Percentiles rank a stretch among this genome's conserved stretches.
Conservation (phyloP, 2,888 invertebrate species). For the Acronicta aceris region DNA sequence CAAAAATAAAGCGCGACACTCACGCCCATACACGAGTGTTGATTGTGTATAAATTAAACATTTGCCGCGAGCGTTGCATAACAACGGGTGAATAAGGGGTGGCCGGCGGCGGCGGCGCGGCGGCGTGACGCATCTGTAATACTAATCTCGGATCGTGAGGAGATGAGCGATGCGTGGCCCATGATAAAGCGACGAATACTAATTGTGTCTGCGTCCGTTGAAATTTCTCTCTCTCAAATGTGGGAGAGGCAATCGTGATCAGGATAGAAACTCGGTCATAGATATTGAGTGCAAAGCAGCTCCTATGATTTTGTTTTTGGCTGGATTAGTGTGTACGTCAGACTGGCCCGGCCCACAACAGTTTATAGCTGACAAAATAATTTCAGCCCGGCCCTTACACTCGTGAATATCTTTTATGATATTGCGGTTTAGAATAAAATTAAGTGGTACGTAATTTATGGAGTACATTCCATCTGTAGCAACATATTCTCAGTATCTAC, state of each 20-base stretch:
- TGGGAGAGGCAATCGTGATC: background rate
- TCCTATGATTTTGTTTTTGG: too few species aligned
- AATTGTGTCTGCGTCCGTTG: slow-evolving; percentile 21
- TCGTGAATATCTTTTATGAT: too few species aligned
- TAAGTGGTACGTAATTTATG: too few species aligned
- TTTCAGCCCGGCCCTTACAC: too few species aligned
- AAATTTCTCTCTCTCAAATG: slow-evolving; percentile 17
- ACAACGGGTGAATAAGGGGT: slow-evolving; percentile 44
- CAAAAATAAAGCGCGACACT: background rate
- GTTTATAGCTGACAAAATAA: too few species aligned
- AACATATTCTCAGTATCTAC: too few species aligned
- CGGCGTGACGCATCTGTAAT: slow-evolving; percentile 37
- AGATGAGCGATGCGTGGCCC: slow-evolving; percentile 40
- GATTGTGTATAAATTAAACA: slow-evolving; percentile 27
- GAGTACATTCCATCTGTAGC: too few species aligned
- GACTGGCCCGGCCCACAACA: too few species aligned
- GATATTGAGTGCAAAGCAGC: too few species aligned
- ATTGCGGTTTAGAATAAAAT: too few species aligned
- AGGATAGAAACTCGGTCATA: background rate
- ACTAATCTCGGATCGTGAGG: slow-evolving; percentile 45
- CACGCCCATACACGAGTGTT: slow-evolving; percentile 2
- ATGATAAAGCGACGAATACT: slow-evolving; percentile 30
- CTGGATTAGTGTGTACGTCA: too few species aligned
- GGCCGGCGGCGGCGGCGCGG: slow-evolving; percentile 3
- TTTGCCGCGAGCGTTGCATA: slow-evolving; percentile 37